Conservation (phyloP, 2,797 vertebrate species). For the Melanotaenia maccullochi region DNA sequence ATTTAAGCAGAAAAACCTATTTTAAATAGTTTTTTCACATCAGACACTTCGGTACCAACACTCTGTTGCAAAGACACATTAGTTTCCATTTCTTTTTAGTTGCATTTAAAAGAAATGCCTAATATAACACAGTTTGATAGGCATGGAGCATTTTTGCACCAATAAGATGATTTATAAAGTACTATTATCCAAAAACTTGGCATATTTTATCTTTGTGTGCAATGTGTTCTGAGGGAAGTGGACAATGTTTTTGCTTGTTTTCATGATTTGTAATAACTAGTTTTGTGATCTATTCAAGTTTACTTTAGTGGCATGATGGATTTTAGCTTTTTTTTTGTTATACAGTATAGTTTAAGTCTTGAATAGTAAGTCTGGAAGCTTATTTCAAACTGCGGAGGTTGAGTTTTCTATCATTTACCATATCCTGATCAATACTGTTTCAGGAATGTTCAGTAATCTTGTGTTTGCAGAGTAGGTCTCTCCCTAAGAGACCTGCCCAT, state of each 20-base stretch:
- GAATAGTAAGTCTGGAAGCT: not conserved
- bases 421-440: conserved; percentile 14
- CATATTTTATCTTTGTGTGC: not conserved
- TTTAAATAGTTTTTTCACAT: not conserved
- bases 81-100: too few species aligned
- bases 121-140: not conserved
- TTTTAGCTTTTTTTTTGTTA: not conserved
- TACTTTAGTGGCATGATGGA: not conserved
- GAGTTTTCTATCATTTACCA: not conserved
- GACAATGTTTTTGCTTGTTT: not conserved
- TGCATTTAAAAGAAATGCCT: too few species aligned
- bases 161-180: not conserved
- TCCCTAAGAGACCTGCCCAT: conserved; percentile 11
- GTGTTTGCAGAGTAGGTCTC: conserved; percentile 25
- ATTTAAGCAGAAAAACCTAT: not conserved
- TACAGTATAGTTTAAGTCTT: not conserved
- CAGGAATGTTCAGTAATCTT: conserved; percentile 15
- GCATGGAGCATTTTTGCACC: not conserved
- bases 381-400: not conserved
- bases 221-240: not conserved
- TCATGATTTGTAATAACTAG: too few species aligned
- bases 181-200: too few species aligned
- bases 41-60: too few species aligned
- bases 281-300: not conserved
- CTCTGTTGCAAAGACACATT: not conserved